A percentile compares a stretch with the other conserved stretches of the same genome.
Conservation (phyloP, 2,888 invertebrate genomes). For the Sialis fuliginosa region DNA sequence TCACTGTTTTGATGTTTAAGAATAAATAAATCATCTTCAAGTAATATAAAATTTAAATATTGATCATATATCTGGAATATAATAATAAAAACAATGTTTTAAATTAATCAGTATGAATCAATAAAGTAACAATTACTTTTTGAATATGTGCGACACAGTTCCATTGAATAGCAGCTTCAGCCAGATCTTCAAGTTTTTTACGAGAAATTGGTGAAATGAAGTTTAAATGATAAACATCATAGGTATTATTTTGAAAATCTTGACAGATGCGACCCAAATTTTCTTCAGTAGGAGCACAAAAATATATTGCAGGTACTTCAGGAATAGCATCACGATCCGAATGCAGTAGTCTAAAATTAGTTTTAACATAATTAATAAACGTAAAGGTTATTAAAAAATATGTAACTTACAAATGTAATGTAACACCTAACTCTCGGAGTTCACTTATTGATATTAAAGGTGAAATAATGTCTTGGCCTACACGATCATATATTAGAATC, state of each 20-base stretch:
- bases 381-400: neutral
- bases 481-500: slow-evolving; percentile 86
- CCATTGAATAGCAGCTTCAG: slow-evolving; percentile 77
- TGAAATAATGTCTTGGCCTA: slow-evolving; percentile 96
- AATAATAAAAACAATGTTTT: slow-evolving; percentile 1
- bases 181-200: slow-evolving; percentile 87
- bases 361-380: neutral
- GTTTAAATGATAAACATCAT: slow-evolving; percentile 91
- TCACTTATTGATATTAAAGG: slow-evolving; percentile 92
- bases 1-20: slow-evolving; percentile 87
- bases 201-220: slow-evolving; percentile 90
- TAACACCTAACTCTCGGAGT: slow-evolving; percentile 87
- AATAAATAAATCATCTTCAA: slow-evolving; percentile 95
- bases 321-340: slow-evolving; percentile 85
- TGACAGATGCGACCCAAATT: slow-evolving; percentile 88
- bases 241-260: slow-evolving; percentile 72
- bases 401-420: slow-evolving; percentile 78
- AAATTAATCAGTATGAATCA: neutral
- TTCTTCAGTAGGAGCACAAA: slow-evolving; percentile 90
- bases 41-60: slow-evolving; percentile 92
- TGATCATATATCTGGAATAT: slow-evolving; percentile 73
- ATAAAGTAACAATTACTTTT: slow-evolving; percentile 35
- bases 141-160: slow-evolving; percentile 84
- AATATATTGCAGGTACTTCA: slow-evolving; percentile 97
- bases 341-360: slow-evolving; percentile 53